phyloP scores from a whole-genome alignment of 2,888 invertebrate genomes.

The Atrina japonica region DNA sequence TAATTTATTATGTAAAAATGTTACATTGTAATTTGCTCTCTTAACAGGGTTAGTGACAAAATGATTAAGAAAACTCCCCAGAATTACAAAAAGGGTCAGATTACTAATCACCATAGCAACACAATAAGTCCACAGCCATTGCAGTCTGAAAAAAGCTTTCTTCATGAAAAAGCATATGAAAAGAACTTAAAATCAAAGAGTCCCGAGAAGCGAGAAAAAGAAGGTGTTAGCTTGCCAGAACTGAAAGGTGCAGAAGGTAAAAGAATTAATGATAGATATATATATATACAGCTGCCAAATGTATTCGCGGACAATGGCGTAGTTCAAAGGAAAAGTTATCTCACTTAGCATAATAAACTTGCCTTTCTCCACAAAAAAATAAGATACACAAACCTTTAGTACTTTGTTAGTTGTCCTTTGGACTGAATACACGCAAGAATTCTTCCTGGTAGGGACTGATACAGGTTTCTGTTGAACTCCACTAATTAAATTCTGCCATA shows the following conservation, averaged over 20 bases:
- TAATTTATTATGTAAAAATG: too few relatives aligned
- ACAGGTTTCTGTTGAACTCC: conserved; percentile 16
- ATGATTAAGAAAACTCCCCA: conserved; percentile 60
- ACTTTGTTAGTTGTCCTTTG: conserved; percentile 21
- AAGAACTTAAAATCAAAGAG: conserved; percentile 56
- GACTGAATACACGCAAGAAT: conserved; percentile 16
- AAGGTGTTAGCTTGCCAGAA: conserved; percentile 68
- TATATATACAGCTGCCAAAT: too few relatives aligned
- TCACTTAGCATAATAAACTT: conserved; percentile 3
- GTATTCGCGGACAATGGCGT: conserved; percentile 16
- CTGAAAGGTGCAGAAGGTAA: conserved; percentile 73
- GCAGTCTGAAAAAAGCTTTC: conserved; percentile 71
- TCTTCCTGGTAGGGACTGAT: conserved; percentile 12
- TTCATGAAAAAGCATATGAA: conserved; percentile 68
- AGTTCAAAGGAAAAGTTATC: too few relatives aligned
- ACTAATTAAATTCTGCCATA: conserved; percentile 24
- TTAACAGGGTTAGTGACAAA: conserved; percentile 68
- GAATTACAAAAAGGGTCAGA: conserved; percentile 56
- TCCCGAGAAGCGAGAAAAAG: conserved; percentile 57
- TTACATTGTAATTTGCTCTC: too few relatives aligned
- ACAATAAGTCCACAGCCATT: conserved; percentile 71
- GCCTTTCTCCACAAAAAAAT: background rate
- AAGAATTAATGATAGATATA: conserved; percentile 16
- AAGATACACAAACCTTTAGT: conserved; percentile 16
- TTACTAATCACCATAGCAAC: conserved; percentile 70